Evolutionary conservation across 2,113 vertebrate species (phyloP).

Genomic region (Syrmaticus mikado): DNA sequence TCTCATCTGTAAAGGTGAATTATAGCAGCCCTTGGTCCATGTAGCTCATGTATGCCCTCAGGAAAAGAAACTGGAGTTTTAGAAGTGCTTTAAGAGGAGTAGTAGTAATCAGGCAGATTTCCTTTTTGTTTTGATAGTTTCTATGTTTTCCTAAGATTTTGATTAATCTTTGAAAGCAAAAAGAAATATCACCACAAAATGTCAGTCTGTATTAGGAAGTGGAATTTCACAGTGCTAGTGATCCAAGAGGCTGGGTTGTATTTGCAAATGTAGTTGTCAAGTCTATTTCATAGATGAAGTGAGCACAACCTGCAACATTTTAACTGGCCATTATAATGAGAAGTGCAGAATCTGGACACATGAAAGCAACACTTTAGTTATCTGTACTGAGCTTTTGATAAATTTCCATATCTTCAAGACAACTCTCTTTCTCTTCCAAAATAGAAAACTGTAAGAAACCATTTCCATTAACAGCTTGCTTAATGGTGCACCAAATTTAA

Average conservation of each 20-base stretch:
- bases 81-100: neutral
- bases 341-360: neutral
- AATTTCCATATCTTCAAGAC: neutral
- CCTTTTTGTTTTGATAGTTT: neutral
- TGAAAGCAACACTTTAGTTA: neutral
- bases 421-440: neutral
- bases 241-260: neutral
- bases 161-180: conserved; percentile 10
- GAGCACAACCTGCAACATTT: neutral
- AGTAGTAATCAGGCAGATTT: neutral
- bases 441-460: neutral
- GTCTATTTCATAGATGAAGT: neutral
- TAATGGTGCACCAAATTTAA: neutral
- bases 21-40: neutral
- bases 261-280: neutral
- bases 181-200: neutral
- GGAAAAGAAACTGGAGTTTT: neutral
- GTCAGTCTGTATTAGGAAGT: neutral
- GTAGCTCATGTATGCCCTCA: neutral
- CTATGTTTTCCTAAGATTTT: neutral
- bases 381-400: neutral
- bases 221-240: neutral
- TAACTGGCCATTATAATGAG: neutral
- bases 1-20: neutral
- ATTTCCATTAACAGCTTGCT: neutral